Percentiles rank a stretch among this genome's conserved stretches.
These are phyloP conservation scores for Pseudochirops corinnae DNA, from an alignment of 2,797 vertebrate species.

Conservation along the genomic window DNA sequence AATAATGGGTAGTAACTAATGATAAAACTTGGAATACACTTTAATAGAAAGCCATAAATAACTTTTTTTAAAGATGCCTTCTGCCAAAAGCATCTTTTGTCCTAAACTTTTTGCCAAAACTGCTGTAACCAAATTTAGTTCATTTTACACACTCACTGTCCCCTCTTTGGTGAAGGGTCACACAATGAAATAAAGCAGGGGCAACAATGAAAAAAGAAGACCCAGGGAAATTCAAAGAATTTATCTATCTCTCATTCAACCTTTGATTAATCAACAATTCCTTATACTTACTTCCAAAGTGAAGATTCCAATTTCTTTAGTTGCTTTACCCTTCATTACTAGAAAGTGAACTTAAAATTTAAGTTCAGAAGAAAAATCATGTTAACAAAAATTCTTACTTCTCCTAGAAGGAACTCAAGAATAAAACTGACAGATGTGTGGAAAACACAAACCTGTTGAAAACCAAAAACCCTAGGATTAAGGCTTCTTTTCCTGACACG, in stretches of 20 bases:
- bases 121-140: conserved; percentile 24
- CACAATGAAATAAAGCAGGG: conserved; percentile 46
- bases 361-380: conserved; percentile 33
- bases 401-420: conserved; percentile 40
- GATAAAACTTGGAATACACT: conserved; percentile 14
- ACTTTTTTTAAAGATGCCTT: conserved; percentile 6
- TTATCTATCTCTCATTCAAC: background rate
- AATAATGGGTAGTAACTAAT: conserved; percentile 24
- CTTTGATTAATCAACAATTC: background rate
- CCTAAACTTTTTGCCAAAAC: background rate
- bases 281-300: conserved; percentile 26
- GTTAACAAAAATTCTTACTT: conserved; percentile 40
- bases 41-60: conserved; percentile 9
- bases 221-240: conserved; percentile 32
- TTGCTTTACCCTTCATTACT: conserved; percentile 58
- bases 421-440: conserved; percentile 38
- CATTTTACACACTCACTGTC: background rate
- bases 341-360: conserved; percentile 48
- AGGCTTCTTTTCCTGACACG: conserved; percentile 11
- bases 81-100: conserved; percentile 39
- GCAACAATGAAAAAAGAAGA: background rate
- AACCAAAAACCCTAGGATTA: conserved; percentile 42
- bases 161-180: conserved; percentile 17
- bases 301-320: conserved; percentile 21
- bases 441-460: conserved; percentile 23